Base-by-base conservation (phyloP, 1,140 invertebrate genomes). In the Drosophila kanapiae region DNA sequence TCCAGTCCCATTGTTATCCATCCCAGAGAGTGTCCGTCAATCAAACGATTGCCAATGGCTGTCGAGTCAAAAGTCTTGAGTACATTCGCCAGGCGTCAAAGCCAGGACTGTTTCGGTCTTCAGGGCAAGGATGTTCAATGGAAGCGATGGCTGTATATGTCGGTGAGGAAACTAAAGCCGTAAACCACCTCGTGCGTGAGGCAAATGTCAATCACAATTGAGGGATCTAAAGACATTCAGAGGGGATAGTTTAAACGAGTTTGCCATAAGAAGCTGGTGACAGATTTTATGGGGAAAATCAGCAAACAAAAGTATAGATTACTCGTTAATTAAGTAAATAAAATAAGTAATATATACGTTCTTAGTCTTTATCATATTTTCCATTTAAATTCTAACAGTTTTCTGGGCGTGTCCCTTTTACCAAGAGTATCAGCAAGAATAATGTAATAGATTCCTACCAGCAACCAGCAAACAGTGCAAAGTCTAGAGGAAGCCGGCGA, bases 1-100 rank as follows among this genome's bases (percentile, higher is more conserved):
- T n/a, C 18, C 37, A 71, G 67, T 38, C 16, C 16, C 16, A 16
- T 42, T 10, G 53, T 38, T 56, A 56, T 38, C 53, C 35, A 38
- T 38, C 8, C 35, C 53, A 56, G 5, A 56, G 53, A 56, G 53
- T 56, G 45, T 60, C 70, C 68, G 70, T 72, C 70, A 72, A 72
- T 72, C 70, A 72, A 51, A 51, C 45, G 27, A 49, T 72, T 72
- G 29, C 43, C 67, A 49, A 58, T 51, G 43, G 67, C 37, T 59
- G 48, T 48, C 54, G 13, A 43, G 31, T 60, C 53, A 14, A 49
- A 18, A 37, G 42, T 70, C 77, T 67, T 62, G 58, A 58, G 65
- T 58, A 54, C 70, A 69, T 81, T 62, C 69, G 45, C 42, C 49
- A 42, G 64, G 64, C 53, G 62, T 84, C 76, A 71, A 35, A 27